A percentile compares a stretch with the other conserved stretches of the same genome.
phyloP scores from a whole-genome alignment of 2,113 vertebrate genomes.

The Esox niger region DNA sequence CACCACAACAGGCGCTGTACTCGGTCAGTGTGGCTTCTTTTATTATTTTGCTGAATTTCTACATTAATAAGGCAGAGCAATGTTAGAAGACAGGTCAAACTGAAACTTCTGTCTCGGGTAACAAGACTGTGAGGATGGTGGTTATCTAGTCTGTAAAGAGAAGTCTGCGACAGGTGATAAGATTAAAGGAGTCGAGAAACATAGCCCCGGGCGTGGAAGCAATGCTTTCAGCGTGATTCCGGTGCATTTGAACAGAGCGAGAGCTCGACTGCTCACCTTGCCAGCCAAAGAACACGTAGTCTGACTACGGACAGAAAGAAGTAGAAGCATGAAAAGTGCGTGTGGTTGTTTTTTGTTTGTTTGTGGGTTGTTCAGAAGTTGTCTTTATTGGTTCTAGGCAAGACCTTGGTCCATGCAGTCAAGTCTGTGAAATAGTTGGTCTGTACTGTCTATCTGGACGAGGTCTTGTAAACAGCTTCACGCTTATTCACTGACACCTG shows the following conservation, averaged over 20 bases:
- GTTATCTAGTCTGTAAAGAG: not conserved
- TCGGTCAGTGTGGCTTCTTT: too few relatives aligned
- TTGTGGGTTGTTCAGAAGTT: not conserved
- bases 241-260: too few relatives aligned
- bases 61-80: too few relatives aligned
- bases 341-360: not conserved
- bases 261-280: too few relatives aligned
- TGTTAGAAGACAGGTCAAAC: too few relatives aligned
- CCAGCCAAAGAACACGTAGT: too few relatives aligned
- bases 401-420: constrained; percentile 7
- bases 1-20: too few relatives aligned
- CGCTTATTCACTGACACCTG: not conserved
- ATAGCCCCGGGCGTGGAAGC: not conserved
- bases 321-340: not conserved
- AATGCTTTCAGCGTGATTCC: too few relatives aligned
- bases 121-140: not conserved
- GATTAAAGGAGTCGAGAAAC: not conserved
- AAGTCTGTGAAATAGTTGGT: constrained; percentile 32
- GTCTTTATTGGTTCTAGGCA: constrained; percentile 23
- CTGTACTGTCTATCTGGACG: not conserved
- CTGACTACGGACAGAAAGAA: not conserved
- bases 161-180: constrained; percentile 42
- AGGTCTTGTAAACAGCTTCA: not conserved
- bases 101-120: not conserved
- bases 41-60: too few relatives aligned